A percentile compares a stretch with the other conserved stretches of the same genome.
phyloP scores from a whole-genome alignment of 2,888 invertebrate genomes.

The Tiphia femorata region DNA sequence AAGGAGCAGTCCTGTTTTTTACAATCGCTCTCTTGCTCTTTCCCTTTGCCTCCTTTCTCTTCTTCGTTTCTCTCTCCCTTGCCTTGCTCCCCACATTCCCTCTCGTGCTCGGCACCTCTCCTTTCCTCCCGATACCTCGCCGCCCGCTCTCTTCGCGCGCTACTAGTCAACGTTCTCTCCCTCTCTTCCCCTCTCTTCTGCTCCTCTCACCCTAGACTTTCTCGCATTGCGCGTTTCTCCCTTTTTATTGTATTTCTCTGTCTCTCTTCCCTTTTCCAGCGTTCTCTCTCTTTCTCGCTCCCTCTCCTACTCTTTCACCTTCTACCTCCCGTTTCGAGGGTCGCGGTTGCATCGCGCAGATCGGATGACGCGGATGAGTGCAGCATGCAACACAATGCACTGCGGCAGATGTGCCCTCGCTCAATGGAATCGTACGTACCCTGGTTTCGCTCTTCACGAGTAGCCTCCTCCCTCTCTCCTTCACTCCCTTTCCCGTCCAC shows the following conservation, averaged over 20 bases:
- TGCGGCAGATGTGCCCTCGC: conserved; percentile 55
- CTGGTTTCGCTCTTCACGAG: conserved; percentile 26
- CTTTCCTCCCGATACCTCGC: no score
- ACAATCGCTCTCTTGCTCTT: not conserved
- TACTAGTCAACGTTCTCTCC: not conserved
- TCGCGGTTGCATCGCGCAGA: conserved; percentile 42
- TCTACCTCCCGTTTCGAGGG: no score
- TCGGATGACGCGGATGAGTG: conserved; percentile 56
- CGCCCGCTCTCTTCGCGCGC: no score
- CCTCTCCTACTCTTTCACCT: no score
- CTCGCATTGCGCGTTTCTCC: no score
- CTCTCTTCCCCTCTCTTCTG: conserved; percentile 5
- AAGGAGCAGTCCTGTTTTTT: conserved; percentile 1
- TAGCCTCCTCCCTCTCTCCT: not conserved
- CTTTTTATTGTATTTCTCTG: conserved; percentile 5
- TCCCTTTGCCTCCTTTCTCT: not conserved
- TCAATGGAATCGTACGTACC: conserved; percentile 43
- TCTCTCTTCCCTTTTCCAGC: conserved; percentile 5
- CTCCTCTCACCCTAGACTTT: no score
- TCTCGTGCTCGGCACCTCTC: no score
- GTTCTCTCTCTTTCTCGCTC: conserved; percentile 13
- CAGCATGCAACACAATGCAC: conserved; percentile 51
- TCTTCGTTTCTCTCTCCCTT: conserved; percentile 1
- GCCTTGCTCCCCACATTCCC: no score
- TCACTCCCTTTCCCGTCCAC: conserved; percentile 3